A percentile compares a stretch with the other conserved stretches of the same genome.
phyloP scores from a whole-genome alignment of 2,113 vertebrate genomes.

The Cavia aperea region DNA sequence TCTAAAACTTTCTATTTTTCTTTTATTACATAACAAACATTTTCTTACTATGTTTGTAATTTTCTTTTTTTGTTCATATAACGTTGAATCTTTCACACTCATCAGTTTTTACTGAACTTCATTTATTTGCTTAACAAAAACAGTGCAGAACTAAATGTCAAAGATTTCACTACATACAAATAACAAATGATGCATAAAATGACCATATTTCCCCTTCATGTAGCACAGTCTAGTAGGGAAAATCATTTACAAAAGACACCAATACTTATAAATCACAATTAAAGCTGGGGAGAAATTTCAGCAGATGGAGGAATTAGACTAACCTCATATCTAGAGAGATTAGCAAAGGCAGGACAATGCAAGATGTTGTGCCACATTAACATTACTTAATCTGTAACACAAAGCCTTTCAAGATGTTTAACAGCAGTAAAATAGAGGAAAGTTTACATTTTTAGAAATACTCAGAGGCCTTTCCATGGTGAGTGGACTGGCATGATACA shows the following conservation, averaged over 20 bases:
- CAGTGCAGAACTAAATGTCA: neutral
- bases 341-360: neutral
- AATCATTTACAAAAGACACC: neutral
- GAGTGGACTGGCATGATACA: neutral
- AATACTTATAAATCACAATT: neutral
- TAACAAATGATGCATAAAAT: neutral
- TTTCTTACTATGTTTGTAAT: neutral
- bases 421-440: neutral
- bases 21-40: slow-evolving; percentile 3
- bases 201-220: neutral
- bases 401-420: neutral
- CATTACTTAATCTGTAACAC: neutral
- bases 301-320: neutral
- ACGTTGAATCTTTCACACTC: neutral
- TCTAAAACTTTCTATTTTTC: neutral
- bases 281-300: neutral
- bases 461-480: neutral
- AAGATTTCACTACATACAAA: neutral
- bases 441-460: neutral
- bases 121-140: slow-evolving; percentile 43
- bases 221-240: neutral
- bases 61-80: slow-evolving; percentile 5
- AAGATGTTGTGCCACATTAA: neutral
- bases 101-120: neutral
- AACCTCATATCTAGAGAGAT: neutral